Base-by-base conservation (phyloP, 2,113 vertebrate genomes). In the Crocuta crocuta region DNA sequence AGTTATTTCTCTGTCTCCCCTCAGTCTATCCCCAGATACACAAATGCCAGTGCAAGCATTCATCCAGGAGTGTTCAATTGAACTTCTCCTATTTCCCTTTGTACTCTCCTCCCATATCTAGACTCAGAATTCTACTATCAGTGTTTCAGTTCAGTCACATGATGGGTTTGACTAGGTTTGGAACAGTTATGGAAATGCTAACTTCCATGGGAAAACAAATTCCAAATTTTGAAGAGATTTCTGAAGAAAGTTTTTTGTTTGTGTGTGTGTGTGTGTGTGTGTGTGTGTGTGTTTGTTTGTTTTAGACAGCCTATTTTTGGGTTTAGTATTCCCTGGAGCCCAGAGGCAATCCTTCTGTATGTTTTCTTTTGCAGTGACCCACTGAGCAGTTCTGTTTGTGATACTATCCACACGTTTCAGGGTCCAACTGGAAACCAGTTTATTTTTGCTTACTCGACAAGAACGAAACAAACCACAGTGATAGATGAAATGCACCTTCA, bases 121-220 rank as follows among this genome's bases (percentile, higher is more conserved):
- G 13, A 71, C 48, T 96, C 58, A 81, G 81, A 73, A 82, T 65
- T 68, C 80, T 53, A 26, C 48, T 53, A 35, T 35, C 63, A 79
- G 15, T 53, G 53, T 65, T 70, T 91, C 43, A 93, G 28, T 91
- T 87, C 39, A 66, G 55, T 83, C 33, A 39, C 19, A 12, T 35
- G 45, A 71, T 61, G 23, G 39, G 19, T 81, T 68, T 91, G 55
- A 84, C 39, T 91, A 70, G 43, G 39, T 91, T 85, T 70, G 66
- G 17, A 89, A 89, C 3, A 76, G 74, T 94, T 73, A 73, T 17
- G n/a, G 65, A 85, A 31, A 78, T 66, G 28, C 24, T 55, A 93
- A 79, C 48, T 95, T 95, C 91, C 31, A 86, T 39, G 35, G 31
- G 35, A 39, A 96, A 96, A 95, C 21, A 92, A 78, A 85, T 65